These are phyloP conservation scores for Orthonyx spaldingii DNA, from an alignment of 2,113 vertebrate species.

Conservation along the genomic window DNA sequence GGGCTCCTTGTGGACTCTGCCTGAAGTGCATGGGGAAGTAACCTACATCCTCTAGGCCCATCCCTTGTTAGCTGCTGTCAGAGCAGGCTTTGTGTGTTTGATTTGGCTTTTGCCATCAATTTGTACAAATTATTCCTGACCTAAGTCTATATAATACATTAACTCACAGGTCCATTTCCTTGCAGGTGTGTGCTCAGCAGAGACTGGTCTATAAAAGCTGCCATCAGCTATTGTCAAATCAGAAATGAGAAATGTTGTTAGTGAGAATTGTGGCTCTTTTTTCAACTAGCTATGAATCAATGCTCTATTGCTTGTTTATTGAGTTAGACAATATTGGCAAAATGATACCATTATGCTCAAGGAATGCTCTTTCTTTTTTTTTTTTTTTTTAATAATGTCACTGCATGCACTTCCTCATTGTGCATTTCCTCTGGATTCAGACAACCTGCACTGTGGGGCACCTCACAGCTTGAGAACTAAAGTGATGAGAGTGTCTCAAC, in stretches of 20 bases:
- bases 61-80: background rate
- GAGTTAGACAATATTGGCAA: constrained; percentile 2
- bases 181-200: background rate
- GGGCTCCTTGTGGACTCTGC: background rate
- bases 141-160: background rate
- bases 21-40: background rate
- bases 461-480: background rate
- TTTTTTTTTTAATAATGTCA: background rate
- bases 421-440: background rate
- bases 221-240: constrained; percentile 8
- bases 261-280: background rate
- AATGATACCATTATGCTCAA: background rate
- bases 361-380: background rate
- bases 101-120: background rate
- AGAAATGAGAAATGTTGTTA: constrained; percentile 21
- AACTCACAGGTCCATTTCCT: constrained; percentile 4
- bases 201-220: background rate
- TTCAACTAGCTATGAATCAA: background rate
- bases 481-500: background rate
- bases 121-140: background rate
- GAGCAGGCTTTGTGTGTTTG: background rate
- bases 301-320: background rate
- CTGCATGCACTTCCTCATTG: background rate
- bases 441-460: background rate
- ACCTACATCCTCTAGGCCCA: background rate